Conservation (phyloP, 1,140 invertebrate species). For the Druon quercuslanigerum region DNA sequence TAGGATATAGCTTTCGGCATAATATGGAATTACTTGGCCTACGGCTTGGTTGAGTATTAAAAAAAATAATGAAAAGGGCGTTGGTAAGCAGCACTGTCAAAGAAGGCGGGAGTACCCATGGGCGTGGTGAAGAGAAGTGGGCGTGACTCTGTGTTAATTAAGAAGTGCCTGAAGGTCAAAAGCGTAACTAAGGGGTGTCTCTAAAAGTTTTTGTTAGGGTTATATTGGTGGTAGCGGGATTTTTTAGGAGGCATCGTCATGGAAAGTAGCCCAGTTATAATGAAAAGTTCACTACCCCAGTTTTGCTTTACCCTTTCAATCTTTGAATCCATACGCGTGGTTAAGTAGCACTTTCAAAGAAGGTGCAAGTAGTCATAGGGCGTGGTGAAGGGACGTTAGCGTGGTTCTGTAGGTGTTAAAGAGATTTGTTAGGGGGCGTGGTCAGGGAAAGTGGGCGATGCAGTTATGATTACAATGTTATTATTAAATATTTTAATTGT, state of each 20-base stretch:
- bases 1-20: not conserved
- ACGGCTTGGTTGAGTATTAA: too few relatives aligned
- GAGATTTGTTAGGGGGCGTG: too few relatives aligned
- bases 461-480: not conserved
- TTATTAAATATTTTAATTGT: slow-evolving; percentile 31
- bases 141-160: not conserved
- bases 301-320: slow-evolving; percentile 44
- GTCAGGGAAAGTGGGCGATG: not conserved
- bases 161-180: not conserved
- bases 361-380: not conserved
- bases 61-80: too few relatives aligned
- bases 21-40: too few relatives aligned
- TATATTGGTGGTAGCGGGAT: too few relatives aligned
- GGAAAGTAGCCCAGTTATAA: slow-evolving; percentile 34
- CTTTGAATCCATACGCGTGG: slow-evolving; percentile 25
- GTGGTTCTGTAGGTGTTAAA: too few relatives aligned
- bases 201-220: too few relatives aligned
- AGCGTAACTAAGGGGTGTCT: too few relatives aligned
- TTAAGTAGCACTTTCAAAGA: not conserved
- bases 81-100: not conserved
- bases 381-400: not conserved
- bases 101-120: not conserved
- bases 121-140: not conserved
- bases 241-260: not conserved
- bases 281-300: slow-evolving; percentile 36